Evolutionary conservation across 35 echinoderm and acorn worm genomes (phyloP).

Genomic region (Lytechinus pictus): DNA sequence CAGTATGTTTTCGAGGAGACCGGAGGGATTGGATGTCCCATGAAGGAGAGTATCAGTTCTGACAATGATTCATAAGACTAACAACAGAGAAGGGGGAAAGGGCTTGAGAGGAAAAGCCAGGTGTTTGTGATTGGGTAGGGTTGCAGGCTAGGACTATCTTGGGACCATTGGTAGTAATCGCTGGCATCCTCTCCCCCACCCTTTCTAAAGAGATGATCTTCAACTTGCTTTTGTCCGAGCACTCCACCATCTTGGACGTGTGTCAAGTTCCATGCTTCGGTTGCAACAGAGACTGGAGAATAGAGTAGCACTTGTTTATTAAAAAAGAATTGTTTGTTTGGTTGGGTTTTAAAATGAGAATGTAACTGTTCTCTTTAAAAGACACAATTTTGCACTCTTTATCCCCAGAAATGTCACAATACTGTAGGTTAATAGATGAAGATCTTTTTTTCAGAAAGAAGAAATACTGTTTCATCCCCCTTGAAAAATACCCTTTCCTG

Average conservation of each 20-base stretch:
- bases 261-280: neutral
- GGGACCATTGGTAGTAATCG: neutral
- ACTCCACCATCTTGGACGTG: neutral
- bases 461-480: too few species aligned
- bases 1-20: neutral
- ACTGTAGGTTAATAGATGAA: too few species aligned
- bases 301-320: too few species aligned
- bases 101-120: neutral
- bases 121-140: conserved; percentile 30
- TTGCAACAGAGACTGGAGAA: neutral
- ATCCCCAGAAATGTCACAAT: too few species aligned
- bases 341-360: too few species aligned
- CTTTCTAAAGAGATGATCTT: neutral
- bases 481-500: too few species aligned
- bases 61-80: conserved; percentile 23
- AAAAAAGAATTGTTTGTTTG: too few species aligned
- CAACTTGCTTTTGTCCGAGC: neutral
- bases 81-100: neutral
- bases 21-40: neutral
- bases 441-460: too few species aligned
- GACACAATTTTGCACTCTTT: too few species aligned
- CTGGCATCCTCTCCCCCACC: conserved; percentile 3
- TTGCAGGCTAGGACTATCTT: conserved; percentile 17
- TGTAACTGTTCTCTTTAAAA: too few species aligned
- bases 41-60: neutral